Percentiles rank a stretch among this genome's conserved stretches.
phyloP scores from a whole-genome alignment of 2,797 vertebrate species.

The Emydoidea blandingii region DNA sequence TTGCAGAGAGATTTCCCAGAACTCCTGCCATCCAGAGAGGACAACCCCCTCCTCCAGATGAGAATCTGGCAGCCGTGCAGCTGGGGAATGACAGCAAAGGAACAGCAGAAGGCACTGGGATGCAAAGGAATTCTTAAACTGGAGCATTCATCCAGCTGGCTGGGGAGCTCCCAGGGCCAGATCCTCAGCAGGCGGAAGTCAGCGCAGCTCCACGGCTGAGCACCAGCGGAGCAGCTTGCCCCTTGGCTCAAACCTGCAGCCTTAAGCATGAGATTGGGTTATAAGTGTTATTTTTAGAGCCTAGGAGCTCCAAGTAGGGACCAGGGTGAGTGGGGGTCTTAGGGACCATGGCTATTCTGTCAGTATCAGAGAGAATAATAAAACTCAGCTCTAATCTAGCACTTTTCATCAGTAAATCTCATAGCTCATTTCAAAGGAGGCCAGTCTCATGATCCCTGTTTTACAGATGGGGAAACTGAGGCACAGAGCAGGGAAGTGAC shows the following conservation, averaged over 20 bases:
- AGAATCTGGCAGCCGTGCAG: not conserved
- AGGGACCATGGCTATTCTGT: not conserved
- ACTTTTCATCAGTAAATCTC: not conserved
- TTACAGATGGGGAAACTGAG: not conserved
- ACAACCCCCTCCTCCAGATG: not conserved
- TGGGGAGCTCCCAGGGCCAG: not conserved
- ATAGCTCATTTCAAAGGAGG: not conserved
- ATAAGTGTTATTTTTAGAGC: not conserved
- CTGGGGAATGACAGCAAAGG: not conserved
- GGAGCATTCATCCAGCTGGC: not conserved
- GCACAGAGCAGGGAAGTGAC: not conserved
- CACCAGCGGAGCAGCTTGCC: not conserved
- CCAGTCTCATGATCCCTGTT: not conserved
- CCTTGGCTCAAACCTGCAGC: not conserved
- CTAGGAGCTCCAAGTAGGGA: not conserved
- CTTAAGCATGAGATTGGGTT: not conserved
- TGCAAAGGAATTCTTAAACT: not conserved
- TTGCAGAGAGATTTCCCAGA: constrained; percentile 2
- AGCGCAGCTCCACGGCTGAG: not conserved
- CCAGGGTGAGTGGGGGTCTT: not conserved
- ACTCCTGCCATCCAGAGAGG: not conserved
- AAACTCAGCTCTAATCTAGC: not conserved
- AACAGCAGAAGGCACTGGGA: not conserved
- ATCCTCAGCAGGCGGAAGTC: not conserved
- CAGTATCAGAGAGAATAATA: not conserved